Conservation (phyloP, 1,140 invertebrate genomes). For the Physella acuta region DNA sequence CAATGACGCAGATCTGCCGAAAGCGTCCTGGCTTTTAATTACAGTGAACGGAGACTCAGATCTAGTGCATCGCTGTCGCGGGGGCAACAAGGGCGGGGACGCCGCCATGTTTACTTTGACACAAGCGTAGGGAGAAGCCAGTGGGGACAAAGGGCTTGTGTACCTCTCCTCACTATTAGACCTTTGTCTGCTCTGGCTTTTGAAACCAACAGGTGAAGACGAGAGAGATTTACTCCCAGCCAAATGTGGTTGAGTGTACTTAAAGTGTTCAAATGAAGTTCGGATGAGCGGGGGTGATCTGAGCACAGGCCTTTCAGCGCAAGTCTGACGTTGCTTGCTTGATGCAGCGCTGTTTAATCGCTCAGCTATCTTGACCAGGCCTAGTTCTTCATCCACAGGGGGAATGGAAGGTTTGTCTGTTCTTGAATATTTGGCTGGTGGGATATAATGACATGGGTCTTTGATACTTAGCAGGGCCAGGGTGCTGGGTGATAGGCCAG, state of each 20-base stretch:
- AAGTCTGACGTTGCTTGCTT: slow-evolving; percentile 3
- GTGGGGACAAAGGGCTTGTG: not conserved
- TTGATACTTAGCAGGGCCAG: slow-evolving; percentile 46
- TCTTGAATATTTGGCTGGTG: not conserved
- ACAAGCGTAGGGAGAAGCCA: not conserved
- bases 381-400: not conserved
- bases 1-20: slow-evolving; percentile 1
- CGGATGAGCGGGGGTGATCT: not conserved
- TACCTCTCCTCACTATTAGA: slow-evolving; percentile 16
- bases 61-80: not conserved
- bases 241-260: too few species aligned
- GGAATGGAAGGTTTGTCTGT: not conserved
- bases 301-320: not conserved
- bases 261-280: too few species aligned
- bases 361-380: slow-evolving; percentile 46
- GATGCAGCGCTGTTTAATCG: slow-evolving; percentile 52
- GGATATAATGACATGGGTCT: slow-evolving; percentile 34
- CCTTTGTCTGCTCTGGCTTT: not conserved
- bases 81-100: not conserved
- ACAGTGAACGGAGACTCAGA: slow-evolving; percentile 17
- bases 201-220: slow-evolving; percentile 10
- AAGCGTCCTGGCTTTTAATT: not conserved
- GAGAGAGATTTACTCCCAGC: slow-evolving; percentile 4
- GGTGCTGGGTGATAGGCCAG: slow-evolving; percentile 47
- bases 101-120: not conserved